phyloP scores from a whole-genome alignment of 2,888 invertebrate species.

The Heliconius aoede region DNA sequence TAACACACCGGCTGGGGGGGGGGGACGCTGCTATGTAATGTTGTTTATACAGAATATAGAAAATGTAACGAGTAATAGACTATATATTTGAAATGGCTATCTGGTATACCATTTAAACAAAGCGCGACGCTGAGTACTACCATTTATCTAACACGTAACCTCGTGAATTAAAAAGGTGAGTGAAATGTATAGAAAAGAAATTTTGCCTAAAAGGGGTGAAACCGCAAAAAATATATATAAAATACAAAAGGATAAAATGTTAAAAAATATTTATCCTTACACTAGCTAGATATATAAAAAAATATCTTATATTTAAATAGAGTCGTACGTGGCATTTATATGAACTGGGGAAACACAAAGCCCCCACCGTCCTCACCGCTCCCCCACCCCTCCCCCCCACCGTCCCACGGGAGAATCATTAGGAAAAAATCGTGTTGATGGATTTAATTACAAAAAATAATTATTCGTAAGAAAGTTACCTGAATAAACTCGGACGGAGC shows the following conservation, averaged over 20 bases:
- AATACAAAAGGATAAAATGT: not conserved
- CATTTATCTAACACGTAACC: not conserved
- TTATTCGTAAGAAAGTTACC: slow-evolving; percentile 82
- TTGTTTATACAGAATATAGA: not conserved
- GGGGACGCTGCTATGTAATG: slow-evolving; percentile 46
- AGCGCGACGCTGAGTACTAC: not conserved
- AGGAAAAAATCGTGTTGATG: slow-evolving; percentile 84
- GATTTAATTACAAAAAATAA: slow-evolving; percentile 85
- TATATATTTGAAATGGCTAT: too few species aligned
- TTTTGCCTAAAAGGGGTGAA: not conserved
- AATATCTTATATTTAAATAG: slow-evolving; percentile 39
- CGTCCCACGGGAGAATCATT: slow-evolving; percentile 82
- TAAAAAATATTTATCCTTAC: too few species aligned
- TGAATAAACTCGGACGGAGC: slow-evolving; percentile 82
- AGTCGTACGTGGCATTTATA: slow-evolving; percentile 42
- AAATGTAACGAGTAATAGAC: not conserved
- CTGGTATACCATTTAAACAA: not conserved
- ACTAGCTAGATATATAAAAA: not conserved
- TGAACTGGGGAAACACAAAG: slow-evolving; percentile 60
- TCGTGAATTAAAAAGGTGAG: too few species aligned
- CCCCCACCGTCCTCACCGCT: slow-evolving; percentile 55
- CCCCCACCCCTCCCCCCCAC: slow-evolving; percentile 52
- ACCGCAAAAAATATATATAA: not conserved
- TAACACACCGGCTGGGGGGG: slow-evolving; percentile 70
- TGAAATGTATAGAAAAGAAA: too few species aligned